A percentile compares a stretch with the other conserved stretches of the same genome.
Conservation (phyloP, 2,113 vertebrate species). For the Upupa epops region DNA sequence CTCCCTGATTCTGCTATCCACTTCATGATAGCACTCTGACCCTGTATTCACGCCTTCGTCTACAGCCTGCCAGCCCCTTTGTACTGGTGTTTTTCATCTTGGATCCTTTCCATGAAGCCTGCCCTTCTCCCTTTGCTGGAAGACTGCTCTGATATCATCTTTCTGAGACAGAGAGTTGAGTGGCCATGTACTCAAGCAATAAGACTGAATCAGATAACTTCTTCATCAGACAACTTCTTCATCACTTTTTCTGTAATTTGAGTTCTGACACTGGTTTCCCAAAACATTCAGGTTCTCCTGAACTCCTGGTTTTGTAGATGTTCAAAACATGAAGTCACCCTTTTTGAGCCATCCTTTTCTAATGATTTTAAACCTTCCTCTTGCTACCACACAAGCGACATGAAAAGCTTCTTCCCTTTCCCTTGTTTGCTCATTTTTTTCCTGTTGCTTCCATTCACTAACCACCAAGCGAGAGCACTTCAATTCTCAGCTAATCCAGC, state of each 20-base stretch:
- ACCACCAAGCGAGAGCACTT: neutral
- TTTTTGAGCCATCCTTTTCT: neutral
- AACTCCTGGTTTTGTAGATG: neutral
- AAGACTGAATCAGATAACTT: neutral
- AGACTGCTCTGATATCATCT: neutral
- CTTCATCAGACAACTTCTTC: neutral
- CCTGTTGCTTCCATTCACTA: neutral
- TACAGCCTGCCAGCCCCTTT: neutral
- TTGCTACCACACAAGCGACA: neutral
- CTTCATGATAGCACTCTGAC: neutral
- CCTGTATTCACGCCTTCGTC: rapidly evolving
- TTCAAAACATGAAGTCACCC: neutral
- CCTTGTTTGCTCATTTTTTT: neutral
- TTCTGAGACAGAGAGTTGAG: neutral
- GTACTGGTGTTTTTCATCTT: neutral
- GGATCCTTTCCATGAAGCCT: neutral
- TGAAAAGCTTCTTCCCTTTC: neutral
- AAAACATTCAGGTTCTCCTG: neutral
- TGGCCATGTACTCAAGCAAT: neutral
- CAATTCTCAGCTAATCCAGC: neutral
- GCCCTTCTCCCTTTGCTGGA: neutral
- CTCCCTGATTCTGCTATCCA: neutral
- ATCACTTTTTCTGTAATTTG: neutral
- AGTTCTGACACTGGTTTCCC: neutral
- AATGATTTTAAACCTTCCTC: neutral